Evolutionary conservation across 2,888 invertebrate species (phyloP), one percentile per base, ranked within the genome.

Genomic region (Villa cingulata): DNA sequence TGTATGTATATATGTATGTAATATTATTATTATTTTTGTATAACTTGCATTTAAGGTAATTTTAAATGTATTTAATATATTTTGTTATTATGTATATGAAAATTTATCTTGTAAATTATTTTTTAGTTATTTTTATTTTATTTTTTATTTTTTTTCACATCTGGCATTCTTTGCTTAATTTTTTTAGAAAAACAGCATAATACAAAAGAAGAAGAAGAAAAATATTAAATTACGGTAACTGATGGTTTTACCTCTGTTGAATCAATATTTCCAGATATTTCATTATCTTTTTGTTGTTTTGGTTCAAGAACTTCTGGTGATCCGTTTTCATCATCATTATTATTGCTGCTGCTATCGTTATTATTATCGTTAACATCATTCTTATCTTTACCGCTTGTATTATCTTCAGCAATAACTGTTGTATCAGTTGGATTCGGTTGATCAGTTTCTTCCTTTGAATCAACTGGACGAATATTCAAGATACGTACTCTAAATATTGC

Each of bases 391-490:
- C n/a, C n/a, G n/a, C n/a, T n/a, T n/a, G n/a, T n/a, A 29, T 42
- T 37, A n/a, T 19, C 39, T 15, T 27, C 18, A 7, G 45, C 43
- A 7, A 36, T 23, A 14, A 19, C 29, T 5, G 23, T 12, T 32
- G 2, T 12, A 12, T 9, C 3, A 32, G 9, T 14, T 12, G 9
- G 12, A 32, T 32, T 5, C 10, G 27, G 6, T 12, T 32, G 12
- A 32, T 9, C 20, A 15, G 41, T 41, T 20, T 48, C 54, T 17
- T 53, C 52, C 20, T 51, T 53, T 18, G 64, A 66, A 19, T 64
- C 66, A 50, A 69, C 46, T 9, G 76, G 75, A 49, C 71, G 71
- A 19, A 76, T 68, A 53, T 74, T 73, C 19, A 76, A 66, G 9
- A 72, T 58, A 47, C 72, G 71, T 45, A 75, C 66, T 55, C 72